phyloP scores from a whole-genome alignment of 64 coral and sea anemone genomes.

The Pocillopora verrucosa region DNA sequence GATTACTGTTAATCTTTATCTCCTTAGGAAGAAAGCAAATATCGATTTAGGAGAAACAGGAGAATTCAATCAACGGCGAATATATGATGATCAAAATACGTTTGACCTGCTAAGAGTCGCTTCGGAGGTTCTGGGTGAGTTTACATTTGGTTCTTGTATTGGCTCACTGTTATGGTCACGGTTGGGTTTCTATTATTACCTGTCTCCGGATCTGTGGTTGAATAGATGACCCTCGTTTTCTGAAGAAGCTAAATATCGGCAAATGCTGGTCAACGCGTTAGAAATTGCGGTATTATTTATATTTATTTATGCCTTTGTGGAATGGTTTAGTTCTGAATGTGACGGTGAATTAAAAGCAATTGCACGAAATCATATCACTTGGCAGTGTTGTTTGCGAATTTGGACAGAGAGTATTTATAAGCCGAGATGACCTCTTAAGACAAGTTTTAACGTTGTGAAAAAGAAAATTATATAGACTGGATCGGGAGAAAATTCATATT shows the following conservation, averaged over 20 bases:
- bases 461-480: too few species aligned
- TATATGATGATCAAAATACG: slow-evolving; percentile 96
- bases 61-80: slow-evolving; percentile 89
- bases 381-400: too few species aligned
- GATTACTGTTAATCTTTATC: neutral
- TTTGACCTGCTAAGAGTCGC: slow-evolving; percentile 76
- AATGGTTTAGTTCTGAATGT: too few species aligned
- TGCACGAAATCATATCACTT: neutral
- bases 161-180: neutral
- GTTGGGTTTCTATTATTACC: neutral
- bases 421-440: too few species aligned
- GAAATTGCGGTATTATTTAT: too few species aligned
- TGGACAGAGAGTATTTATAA: too few species aligned
- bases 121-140: slow-evolving; percentile 80
- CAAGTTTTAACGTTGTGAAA: too few species aligned
- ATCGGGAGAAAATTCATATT: too few species aligned
- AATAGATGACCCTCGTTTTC: neutral
- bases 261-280: too few species aligned
- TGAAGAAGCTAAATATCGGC: neutral
- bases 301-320: too few species aligned
- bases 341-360: too few species aligned
- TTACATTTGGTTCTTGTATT: neutral
- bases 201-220: neutral
- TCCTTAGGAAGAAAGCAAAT: slow-evolving; percentile 80
- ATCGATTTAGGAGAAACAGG: slow-evolving; percentile 74